Base-by-base conservation (phyloP, 2,888 invertebrate genomes). In the Athalia rosae region DNA sequence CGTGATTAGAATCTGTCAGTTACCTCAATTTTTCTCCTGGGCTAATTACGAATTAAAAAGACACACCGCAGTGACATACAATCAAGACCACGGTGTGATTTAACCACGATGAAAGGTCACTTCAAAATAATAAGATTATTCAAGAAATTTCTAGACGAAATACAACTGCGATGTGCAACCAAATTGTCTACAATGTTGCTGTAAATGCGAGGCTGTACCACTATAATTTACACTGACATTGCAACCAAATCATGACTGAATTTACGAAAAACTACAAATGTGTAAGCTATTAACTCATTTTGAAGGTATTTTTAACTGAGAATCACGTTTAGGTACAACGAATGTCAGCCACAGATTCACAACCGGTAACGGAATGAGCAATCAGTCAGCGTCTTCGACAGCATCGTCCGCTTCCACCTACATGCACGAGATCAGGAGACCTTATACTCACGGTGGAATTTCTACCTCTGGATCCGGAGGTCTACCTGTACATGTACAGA, bases 361-460 rank as follows among this genome's bases (percentile, higher is more conserved):
- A 8, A 48, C 58, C 3, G 61, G 48, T n/a, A 61, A 41, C 58
- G 71, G 43, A 48, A 71, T 58, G 71, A 50, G 71, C 28, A 71
- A 43, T 15, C 71, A n/a, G 71, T 58, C 71, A 28, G n/a, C 71
- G 3, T 50, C 66, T 11, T 67, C 53, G 53, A 58, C 71, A 28
- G 8, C 61, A 0, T 8, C n/a, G 4, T 61, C 61, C 13, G 45
- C 15, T n/a, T 59, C 61, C 13, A 41, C 48, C 61, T 74, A 79
- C 53, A 41, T 48, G 48, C 81, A 78, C 66, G 86, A 86, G 4
- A 15, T 79, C 3, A 83, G 78, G 41, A 85, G 71, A 76, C 81
- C 73, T 67, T 80, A 73, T 62, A 77, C 66, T n/a, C 80, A 80
- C 67, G 85, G 15, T n/a, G 71, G 45, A 13, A 5, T 45, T 9